phyloP scores from a whole-genome alignment of 2,113 vertebrate genomes.

The Forbesichthys papilliferus region DNA sequence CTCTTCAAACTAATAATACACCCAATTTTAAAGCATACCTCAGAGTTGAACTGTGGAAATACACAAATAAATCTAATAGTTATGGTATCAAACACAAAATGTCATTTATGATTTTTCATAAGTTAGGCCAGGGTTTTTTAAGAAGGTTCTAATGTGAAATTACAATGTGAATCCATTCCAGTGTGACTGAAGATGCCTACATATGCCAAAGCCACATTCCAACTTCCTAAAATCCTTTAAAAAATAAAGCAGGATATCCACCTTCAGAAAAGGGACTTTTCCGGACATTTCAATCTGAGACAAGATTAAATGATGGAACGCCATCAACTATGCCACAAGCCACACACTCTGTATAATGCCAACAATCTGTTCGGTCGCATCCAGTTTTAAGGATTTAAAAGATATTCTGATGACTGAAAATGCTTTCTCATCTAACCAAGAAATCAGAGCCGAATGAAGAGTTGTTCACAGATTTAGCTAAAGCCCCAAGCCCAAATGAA shows the following conservation, averaged over 20 bases:
- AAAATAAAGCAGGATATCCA: no score
- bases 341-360: conserved; percentile 13
- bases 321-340: neutral
- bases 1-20: conserved; percentile 40
- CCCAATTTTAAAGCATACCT: conserved; percentile 7
- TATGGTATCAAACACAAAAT: no score
- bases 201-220: conserved; percentile 2
- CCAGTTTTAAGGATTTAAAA: conserved; percentile 6
- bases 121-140: no score
- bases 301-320: conserved; percentile 13
- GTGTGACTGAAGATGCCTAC: no score
- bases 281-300: conserved; percentile 6
- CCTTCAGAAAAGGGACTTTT: conserved; percentile 6
- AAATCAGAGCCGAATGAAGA: conserved; percentile 52
- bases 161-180: no score
- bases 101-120: no score
- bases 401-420: conserved; percentile 48
- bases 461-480: conserved; percentile 41
- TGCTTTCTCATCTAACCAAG: conserved; percentile 38
- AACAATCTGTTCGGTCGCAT: neutral
- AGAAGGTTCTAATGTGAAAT: no score
- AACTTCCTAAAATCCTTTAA: conserved; percentile 7
- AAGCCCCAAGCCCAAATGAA: conserved; percentile 39
- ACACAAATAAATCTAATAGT: no score
- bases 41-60: no score